These are phyloP conservation scores for Lithophane leautieri DNA, from an alignment of 2,888 invertebrate species.

Conservation along the genomic window DNA sequence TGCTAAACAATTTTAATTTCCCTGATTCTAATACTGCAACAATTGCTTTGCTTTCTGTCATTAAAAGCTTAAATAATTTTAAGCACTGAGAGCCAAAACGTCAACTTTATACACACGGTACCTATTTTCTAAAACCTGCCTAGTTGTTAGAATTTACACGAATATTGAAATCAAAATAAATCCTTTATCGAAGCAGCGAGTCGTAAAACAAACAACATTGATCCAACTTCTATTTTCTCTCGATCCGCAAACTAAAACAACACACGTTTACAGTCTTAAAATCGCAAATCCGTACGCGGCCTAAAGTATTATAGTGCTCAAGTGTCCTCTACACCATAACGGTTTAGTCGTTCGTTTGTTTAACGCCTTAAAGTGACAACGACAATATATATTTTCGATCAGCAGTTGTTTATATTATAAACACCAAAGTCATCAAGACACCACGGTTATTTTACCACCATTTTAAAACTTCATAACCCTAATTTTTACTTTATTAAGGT, in stretches of 20 bases:
- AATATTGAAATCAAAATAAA: neutral
- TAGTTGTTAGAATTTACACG: neutral
- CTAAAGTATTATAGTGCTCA: constrained; percentile 65
- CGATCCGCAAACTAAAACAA: constrained; percentile 33
- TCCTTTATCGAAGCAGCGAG: neutral
- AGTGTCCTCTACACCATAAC: constrained; percentile 70
- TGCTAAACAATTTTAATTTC: neutral
- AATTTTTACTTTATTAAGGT: neutral
- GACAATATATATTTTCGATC: constrained; percentile 87
- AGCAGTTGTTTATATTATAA: constrained; percentile 85
- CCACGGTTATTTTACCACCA: constrained; percentile 46
- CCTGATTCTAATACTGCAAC: neutral
- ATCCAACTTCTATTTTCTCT: constrained; percentile 38
- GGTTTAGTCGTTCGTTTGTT: constrained; percentile 76
- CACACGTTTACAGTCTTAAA: constrained; percentile 42
- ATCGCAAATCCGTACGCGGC: constrained; percentile 63
- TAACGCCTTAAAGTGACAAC: constrained; percentile 82
- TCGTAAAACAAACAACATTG: constrained; percentile 29
- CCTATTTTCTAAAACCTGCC: neutral
- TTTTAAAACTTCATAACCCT: neutral
- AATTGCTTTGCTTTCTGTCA: neutral
- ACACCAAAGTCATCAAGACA: constrained; percentile 77
- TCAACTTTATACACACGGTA: neutral
- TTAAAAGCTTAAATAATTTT: neutral
- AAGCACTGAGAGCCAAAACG: neutral